phyloP scores from a whole-genome alignment of 2,113 vertebrate species.

The Semnornis frantzii region DNA sequence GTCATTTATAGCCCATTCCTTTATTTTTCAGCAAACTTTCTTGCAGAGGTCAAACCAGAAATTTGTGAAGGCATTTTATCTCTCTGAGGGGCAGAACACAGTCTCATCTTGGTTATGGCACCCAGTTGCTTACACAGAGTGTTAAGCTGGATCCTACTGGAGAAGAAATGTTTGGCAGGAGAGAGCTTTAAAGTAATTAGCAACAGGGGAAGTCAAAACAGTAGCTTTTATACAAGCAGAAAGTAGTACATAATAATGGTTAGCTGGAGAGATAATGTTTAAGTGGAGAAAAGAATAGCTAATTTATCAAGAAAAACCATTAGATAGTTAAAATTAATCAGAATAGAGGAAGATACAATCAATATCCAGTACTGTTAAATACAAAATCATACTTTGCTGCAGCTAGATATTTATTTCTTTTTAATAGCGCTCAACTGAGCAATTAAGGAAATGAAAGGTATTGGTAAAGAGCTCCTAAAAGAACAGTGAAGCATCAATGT shows the following conservation, averaged over 20 bases:
- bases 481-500: not conserved
- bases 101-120: constrained; percentile 5
- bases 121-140: not conserved
- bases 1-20: not conserved
- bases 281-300: constrained; percentile 5
- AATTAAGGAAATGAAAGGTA: not conserved
- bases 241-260: not conserved
- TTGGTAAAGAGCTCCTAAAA: constrained; percentile 18
- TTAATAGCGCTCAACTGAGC: constrained; percentile 3
- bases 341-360: constrained; percentile 29
- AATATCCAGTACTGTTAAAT: constrained; percentile 35
- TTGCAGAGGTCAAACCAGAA: constrained; percentile 36
- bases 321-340: constrained; percentile 29
- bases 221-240: not conserved
- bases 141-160: not conserved
- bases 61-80: not conserved
- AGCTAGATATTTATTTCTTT: constrained; percentile 5
- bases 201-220: not conserved
- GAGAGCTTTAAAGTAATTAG: constrained; percentile 46
- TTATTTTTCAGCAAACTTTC: constrained; percentile 19
- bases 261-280: not conserved
- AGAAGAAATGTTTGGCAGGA: constrained; percentile 16
- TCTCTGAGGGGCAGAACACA: constrained; percentile 3
- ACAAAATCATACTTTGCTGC: not conserved
- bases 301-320: constrained; percentile 63